A percentile compares a stretch with the other conserved stretches of the same genome.
Conservation (phyloP, 2,888 invertebrate genomes). For the Synergus itoensis region DNA sequence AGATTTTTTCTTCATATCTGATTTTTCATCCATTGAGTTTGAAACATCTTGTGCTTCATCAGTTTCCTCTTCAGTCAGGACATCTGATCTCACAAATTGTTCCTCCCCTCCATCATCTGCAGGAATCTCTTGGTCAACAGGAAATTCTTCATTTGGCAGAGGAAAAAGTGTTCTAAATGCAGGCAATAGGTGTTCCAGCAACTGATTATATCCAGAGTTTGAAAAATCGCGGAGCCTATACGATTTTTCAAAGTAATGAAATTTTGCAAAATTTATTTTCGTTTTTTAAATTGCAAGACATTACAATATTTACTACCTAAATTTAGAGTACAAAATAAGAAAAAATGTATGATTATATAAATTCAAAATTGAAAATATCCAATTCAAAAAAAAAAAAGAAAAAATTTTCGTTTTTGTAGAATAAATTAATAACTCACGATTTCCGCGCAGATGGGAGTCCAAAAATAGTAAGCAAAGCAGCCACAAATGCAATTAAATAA, state of each 20-base stretch:
- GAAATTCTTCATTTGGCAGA: not conserved
- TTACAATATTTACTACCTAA: not conserved
- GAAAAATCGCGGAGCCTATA: not conserved
- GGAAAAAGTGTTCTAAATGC: conserved; percentile 1
- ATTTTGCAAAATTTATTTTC: not conserved
- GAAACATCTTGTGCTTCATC: conserved; percentile 36
- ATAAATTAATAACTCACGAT: conserved; percentile 60
- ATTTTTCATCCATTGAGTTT: conserved; percentile 1
- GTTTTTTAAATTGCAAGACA: not conserved
- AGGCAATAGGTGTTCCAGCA: not conserved
- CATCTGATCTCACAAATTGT: not conserved
- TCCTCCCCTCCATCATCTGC: not conserved
- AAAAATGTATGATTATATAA: not conserved
- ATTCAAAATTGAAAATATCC: not conserved
- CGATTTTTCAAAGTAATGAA: not conserved
- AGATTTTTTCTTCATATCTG: conserved; percentile 41
- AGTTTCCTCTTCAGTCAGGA: not conserved
- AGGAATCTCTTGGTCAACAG: not conserved
- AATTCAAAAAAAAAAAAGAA: not conserved
- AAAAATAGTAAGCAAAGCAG: conserved; percentile 64
- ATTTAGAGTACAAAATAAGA: not conserved
- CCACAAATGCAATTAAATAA: conserved; percentile 59
- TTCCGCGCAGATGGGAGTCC: conserved; percentile 58
- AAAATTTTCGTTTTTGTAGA: not conserved
- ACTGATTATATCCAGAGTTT: conserved; percentile 23